Base-by-base conservation (phyloP, 53 echinoderm and acorn worm species). In the Actinopyga echinites region DNA sequence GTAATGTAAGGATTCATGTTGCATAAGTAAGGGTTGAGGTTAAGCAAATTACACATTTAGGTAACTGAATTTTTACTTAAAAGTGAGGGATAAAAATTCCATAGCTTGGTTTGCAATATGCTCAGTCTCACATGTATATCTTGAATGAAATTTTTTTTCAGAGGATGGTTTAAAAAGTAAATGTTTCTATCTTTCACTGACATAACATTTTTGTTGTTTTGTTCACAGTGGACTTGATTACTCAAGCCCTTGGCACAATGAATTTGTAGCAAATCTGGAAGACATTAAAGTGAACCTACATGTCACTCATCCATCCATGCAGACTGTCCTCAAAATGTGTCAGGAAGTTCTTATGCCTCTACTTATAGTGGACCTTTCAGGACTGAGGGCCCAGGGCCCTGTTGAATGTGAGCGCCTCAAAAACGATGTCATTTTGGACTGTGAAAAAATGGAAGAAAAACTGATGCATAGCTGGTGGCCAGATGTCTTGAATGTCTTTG, bases 401-500 rank as follows among this genome's bases (percentile, higher is more conserved):
- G 90, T 95, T 37, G 99, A 99, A 59, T 95, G 95, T 57, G 99
- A 99, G 74, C 94, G 92, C 57, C 92, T 99, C 32, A 97, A 99
- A 86, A 99, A 99, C 43, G 90, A 99, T 65, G 99, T 95, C 55
- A 99, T 99, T 52, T 84, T 97, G 62, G 99, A 99, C 42, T 95
- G 94, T 83, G 99, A 99, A 83, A 99, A 99, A 85, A 89, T 92
- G 92, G 99, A 99, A 64, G 99, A 96, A 81, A 91, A 60, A 64
- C 84, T 93, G 37, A 96, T 96, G 96, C 96, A 96, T 85, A 95
- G 92, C 74, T 99, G 99, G 99, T 99, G 95, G 95, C 99, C 95
- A 23, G 99, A 99, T 64, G 99, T 99, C 10, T 89, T 99, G 42
- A 95, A 99, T 65, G 89, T 90, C 77, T 95, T 99, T 61, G 90